Evolutionary conservation across 2,113 vertebrate genomes (phyloP).

Genomic region (Silurus meridionalis): DNA sequence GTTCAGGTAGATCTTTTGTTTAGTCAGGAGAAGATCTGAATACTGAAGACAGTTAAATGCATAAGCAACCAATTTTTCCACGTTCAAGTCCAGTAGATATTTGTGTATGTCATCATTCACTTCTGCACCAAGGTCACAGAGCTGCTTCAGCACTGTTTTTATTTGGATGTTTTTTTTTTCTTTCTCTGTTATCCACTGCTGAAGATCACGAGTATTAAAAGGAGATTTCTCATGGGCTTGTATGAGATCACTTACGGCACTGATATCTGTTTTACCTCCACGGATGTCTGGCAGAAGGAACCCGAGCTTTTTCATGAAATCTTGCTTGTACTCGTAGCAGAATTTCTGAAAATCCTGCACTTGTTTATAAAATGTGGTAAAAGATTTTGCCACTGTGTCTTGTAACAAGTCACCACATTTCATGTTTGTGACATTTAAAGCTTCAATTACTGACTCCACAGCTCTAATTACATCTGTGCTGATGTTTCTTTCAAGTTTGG

Average conservation of each 20-base stretch:
- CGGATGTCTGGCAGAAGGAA: slow-evolving; percentile 40
- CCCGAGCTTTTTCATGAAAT: slow-evolving; percentile 40
- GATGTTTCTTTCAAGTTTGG: slow-evolving; percentile 46
- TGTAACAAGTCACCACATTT: slow-evolving; percentile 46
- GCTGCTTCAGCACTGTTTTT: not conserved
- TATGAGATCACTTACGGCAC: slow-evolving; percentile 17
- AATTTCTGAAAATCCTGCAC: slow-evolving; percentile 31
- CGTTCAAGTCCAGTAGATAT: not conserved
- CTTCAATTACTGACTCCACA: slow-evolving; percentile 42
- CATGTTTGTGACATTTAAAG: slow-evolving; percentile 40
- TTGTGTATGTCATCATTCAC: slow-evolving; percentile 23
- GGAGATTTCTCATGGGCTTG: slow-evolving; percentile 39
- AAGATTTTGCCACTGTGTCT: slow-evolving; percentile 10
- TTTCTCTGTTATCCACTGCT: slow-evolving; percentile 39
- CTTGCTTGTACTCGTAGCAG: slow-evolving; percentile 9
- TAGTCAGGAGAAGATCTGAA: slow-evolving; percentile 37
- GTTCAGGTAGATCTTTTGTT: slow-evolving; percentile 32
- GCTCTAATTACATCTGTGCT: slow-evolving; percentile 5
- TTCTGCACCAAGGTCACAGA: not conserved
- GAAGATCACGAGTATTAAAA: slow-evolving; percentile 29
- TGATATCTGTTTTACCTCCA: slow-evolving; percentile 41
- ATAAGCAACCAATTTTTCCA: slow-evolving; percentile 38
- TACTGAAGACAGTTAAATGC: slow-evolving; percentile 42
- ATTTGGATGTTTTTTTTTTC: slow-evolving; percentile 34
- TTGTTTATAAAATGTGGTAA: slow-evolving; percentile 34